phyloP scores from a whole-genome alignment of 2,797 vertebrate species.

The Sebastes miniatus region DNA sequence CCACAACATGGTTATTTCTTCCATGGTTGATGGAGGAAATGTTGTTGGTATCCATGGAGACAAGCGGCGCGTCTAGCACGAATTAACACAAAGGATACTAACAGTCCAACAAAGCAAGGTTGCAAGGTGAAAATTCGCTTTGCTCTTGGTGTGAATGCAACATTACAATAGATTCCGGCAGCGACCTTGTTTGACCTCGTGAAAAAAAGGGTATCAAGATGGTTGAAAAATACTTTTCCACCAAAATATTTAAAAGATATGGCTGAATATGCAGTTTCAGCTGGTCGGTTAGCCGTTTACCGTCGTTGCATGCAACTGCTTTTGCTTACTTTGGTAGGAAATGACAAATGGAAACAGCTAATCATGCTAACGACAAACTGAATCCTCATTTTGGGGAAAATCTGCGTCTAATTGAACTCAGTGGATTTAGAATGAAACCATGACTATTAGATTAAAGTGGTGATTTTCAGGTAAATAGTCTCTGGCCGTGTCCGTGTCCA shows the following conservation, averaged over 20 bases:
- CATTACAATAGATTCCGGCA: not conserved
- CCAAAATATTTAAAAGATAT: not conserved
- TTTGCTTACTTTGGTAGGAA: too few relatives aligned
- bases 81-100: too few relatives aligned
- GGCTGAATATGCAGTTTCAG: not conserved
- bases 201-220: not conserved
- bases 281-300: not conserved
- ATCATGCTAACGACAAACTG: not conserved
- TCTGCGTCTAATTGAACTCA: not conserved
- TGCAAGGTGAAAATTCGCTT: too few relatives aligned
- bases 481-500: not conserved
- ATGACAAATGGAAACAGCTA: too few relatives aligned
- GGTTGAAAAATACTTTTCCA: not conserved
- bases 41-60: too few relatives aligned
- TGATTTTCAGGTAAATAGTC: not conserved
- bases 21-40: too few relatives aligned
- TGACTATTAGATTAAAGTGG: not conserved
- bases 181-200: not conserved
- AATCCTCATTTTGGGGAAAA: not conserved
- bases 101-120: too few relatives aligned
- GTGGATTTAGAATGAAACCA: not conserved
- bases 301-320: too few relatives aligned
- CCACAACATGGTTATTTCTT: too few relatives aligned
- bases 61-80: too few relatives aligned
- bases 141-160: too few relatives aligned